phyloP scores from a whole-genome alignment of 2,113 vertebrate species.

The Chloroceryle aenea region DNA sequence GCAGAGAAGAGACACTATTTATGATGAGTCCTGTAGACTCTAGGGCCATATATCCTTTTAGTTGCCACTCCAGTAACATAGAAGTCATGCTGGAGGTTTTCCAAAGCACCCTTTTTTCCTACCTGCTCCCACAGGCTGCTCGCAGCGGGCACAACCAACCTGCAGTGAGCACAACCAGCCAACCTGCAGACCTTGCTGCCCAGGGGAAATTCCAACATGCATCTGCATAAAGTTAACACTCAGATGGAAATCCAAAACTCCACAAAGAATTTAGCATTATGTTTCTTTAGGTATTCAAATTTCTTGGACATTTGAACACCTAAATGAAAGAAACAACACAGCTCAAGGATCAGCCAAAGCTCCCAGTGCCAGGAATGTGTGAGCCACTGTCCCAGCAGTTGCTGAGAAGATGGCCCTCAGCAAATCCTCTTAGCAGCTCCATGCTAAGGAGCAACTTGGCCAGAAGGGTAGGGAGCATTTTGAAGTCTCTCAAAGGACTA shows the following conservation, averaged over 20 bases:
- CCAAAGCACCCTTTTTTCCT: background rate
- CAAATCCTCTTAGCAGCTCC: background rate
- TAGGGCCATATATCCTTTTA: background rate
- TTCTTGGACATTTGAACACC: background rate
- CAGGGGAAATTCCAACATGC: slow-evolving; percentile 28
- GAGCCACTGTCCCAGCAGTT: background rate
- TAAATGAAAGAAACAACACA: background rate
- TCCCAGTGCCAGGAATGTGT: background rate
- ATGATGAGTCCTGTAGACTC: background rate
- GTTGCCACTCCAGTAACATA: background rate
- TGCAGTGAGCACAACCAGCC: too few species aligned
- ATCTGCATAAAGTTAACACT: slow-evolving; percentile 5
- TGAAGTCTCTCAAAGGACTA: background rate
- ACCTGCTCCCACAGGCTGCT: background rate
- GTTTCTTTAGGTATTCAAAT: background rate
- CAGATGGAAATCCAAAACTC: slow-evolving; percentile 1
- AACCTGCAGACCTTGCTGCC: background rate
- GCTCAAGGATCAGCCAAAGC: background rate
- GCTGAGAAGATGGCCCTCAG: background rate
- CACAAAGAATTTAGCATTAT: background rate
- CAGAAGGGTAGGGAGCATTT: background rate
- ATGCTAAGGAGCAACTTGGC: background rate
- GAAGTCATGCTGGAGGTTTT: background rate
- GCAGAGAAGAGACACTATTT: background rate
- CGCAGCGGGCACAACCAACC: background rate